Conservation (phyloP, 2,888 invertebrate species). For the Marronus borbonicus region DNA sequence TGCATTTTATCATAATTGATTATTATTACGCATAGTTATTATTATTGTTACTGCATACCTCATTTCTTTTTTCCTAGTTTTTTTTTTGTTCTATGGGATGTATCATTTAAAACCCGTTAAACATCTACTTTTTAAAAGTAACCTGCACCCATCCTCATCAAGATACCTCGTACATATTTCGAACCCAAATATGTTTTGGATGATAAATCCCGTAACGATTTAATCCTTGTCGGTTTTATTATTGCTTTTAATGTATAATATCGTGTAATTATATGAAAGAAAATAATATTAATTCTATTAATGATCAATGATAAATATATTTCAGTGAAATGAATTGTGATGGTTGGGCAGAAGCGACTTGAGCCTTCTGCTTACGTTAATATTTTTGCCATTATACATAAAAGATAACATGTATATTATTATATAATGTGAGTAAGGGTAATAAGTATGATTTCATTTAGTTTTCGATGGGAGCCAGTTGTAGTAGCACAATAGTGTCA, state of each 20-base stretch:
- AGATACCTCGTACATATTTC: neutral
- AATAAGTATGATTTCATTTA: slow-evolving; percentile 14
- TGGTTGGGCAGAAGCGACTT: slow-evolving; percentile 46
- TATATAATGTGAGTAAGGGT: slow-evolving; percentile 20
- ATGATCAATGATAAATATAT: slow-evolving; percentile 29
- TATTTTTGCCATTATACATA: slow-evolving; percentile 52
- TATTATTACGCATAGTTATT: slow-evolving; percentile 24
- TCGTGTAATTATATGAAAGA: slow-evolving; percentile 5
- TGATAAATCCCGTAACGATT: neutral
- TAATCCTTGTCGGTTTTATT: slow-evolving; percentile 39
- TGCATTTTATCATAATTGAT: slow-evolving; percentile 43
- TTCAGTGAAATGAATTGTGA: slow-evolving; percentile 50
- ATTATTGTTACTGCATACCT: slow-evolving; percentile 49
- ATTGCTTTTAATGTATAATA: slow-evolving; percentile 40
- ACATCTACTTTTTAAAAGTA: too few relatives aligned
- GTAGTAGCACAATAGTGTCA: slow-evolving; percentile 41
- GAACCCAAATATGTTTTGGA: neutral
- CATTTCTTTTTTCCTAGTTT: slow-evolving; percentile 47
- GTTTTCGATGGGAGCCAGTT: slow-evolving; percentile 43
- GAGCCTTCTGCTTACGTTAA: slow-evolving; percentile 51
- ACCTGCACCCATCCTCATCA: neutral
- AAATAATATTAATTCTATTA: slow-evolving; percentile 9
- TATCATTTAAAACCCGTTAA: too few relatives aligned
- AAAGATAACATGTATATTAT: slow-evolving; percentile 32
- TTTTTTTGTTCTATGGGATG: slow-evolving; percentile 36